phyloP scores from a whole-genome alignment of 2,888 invertebrate genomes.

The Athalia rosae region DNA sequence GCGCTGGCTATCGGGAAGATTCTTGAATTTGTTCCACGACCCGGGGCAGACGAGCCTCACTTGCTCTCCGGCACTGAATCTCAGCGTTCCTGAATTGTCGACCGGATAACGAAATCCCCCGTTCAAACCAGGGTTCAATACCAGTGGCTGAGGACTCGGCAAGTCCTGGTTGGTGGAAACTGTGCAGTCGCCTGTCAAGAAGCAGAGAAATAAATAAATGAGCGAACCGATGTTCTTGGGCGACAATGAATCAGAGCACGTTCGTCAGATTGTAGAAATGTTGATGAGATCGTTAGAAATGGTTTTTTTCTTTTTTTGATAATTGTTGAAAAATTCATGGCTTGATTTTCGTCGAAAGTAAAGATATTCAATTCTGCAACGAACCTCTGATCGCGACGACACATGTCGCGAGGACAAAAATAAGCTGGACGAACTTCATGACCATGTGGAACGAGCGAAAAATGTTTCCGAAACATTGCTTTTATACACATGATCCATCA shows the following conservation, averaged over 20 bases:
- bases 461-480: neutral
- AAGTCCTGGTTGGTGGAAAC: constrained; percentile 75
- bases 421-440: neutral
- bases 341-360: neutral
- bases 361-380: neutral
- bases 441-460: neutral
- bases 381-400: constrained; percentile 15
- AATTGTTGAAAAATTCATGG: neutral
- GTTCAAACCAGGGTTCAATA: constrained; percentile 65
- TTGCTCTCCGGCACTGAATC: constrained; percentile 52
- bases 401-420: constrained; percentile 6
- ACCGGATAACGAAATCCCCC: constrained; percentile 58
- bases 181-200: constrained; percentile 68
- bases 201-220: too few species aligned
- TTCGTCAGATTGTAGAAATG: too few species aligned
- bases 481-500: neutral
- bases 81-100: constrained; percentile 52
- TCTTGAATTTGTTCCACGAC: constrained; percentile 55
- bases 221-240: too few species aligned
- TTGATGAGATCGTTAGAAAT: too few species aligned
- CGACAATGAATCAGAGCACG: too few species aligned
- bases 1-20: constrained; percentile 46
- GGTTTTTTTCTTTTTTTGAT: too few species aligned
- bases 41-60: constrained; percentile 64
- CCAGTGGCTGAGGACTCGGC: constrained; percentile 78